Base-by-base conservation (phyloP, 2,888 invertebrate genomes). In the Matsumyia berberina region DNA sequence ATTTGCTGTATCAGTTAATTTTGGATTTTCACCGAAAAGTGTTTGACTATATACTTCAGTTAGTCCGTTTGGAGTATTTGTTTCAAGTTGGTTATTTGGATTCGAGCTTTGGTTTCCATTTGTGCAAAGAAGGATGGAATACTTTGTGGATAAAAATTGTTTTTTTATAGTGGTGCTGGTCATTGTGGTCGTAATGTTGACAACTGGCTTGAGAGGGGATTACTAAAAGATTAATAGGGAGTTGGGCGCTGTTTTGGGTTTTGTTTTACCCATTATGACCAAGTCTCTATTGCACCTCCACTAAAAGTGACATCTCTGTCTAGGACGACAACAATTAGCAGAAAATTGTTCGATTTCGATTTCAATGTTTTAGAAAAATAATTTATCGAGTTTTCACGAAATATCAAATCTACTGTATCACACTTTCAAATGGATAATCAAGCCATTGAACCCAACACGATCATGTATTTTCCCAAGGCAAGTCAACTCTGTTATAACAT, bases 1-100 rank as follows among this genome's bases (percentile, higher is more conserved):
- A 85, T 85, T 85, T 79, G 74, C 57, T 31, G 62, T 74, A 80
- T 85, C 74, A 80, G 83, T 85, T 85, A 85, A 74, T 80, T 85
- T 80, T 44, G 37, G 44, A 80, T 57, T 64, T 85, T 66, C n/a
- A 55, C 8, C 12, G 8, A 12, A 49, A 31, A 64, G 8, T 74
- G 19, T 57, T 76, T 76, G 62, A 33, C 49, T 57, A 17, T 42
- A 49, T 49, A 8, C 46, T 67, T n/a, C 12, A 49, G 37, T 49
- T n/a, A 44, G 8, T 39, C 19, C n/a, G 3, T 15, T 31, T 33
- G 42, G 11, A 31, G 62, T 55, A 55, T 42, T 67, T 67, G 44
- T 11, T 46, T 57, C 0, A 44, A 33, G 57, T 19, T 69, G 19
- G 11, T 33, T 69, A 19, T 57, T 69, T 67, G 67, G 39, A 29